Base-by-base conservation (phyloP, 1,140 invertebrate genomes). In the Oscheius sp. region DNA sequence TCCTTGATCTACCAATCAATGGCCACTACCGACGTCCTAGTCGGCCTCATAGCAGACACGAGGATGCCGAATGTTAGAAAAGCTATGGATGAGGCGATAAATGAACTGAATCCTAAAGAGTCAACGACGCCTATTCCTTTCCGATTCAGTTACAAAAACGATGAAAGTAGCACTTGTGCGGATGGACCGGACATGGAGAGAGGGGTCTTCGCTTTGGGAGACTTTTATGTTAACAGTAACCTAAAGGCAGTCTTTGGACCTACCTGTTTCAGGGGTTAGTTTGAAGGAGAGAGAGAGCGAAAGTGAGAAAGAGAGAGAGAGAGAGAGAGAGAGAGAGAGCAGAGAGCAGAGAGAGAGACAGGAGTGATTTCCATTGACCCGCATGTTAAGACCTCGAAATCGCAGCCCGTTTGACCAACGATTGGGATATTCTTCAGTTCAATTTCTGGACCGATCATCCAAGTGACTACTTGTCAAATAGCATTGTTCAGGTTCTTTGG, bases 391-490 rank as follows among this genome's bases (percentile, higher is more conserved):
- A 74, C 36, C 49, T 74, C 26, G 68, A 73, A 59, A 74, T 74
- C 20, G 46, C 69, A 18, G 70, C 46, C 13, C 45, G 72, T 23
- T 32, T 74, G n/a, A 74, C 72, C 2, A 42, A 75, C 35, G 42
- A 76, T 23, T 74, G 72, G 72, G 59, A 74, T 35, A 74, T 74
- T 26, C 20, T 75, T 18, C 72, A 74, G 36, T 74, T 74, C 72
- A 74, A 74, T 35, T 75, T 74, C 71, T 74, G 72, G 72, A 36
- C n/a, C 20, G 72, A 74, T 36, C 72, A 74, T 42, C 36, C 28
- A 13, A 75, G 32, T 20, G 67, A 73, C 34, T 59, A 18, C 46
- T 32, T 55, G 20, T 23, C 59, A 13, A 59, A 62, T 15, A 74
- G 20, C 31, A 32, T 74, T 7, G 72, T 74, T 23, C 70, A 67